A percentile compares a stretch with the other conserved stretches of the same genome.
These are phyloP conservation scores for Pollimyrus isidori DNA, from an alignment of 2,113 vertebrate genomes.

Conservation along the genomic window DNA sequence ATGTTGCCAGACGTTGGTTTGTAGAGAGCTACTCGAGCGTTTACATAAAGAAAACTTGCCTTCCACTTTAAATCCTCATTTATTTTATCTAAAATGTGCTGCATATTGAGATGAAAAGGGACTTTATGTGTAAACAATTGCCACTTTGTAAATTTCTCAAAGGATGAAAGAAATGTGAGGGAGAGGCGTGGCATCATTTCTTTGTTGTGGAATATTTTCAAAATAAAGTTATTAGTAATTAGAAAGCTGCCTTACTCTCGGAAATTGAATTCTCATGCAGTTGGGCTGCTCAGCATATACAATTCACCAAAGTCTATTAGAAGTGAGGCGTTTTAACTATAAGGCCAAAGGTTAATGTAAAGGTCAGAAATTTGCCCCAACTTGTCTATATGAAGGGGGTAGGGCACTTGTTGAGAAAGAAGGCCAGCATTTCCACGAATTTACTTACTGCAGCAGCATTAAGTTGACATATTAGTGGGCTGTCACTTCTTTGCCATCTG, in stretches of 20 bases:
- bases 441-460: neutral
- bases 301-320: neutral
- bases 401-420: neutral
- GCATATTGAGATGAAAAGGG: neutral
- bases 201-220: neutral
- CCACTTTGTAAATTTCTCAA: neutral
- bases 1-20: neutral
- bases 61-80: neutral
- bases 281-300: neutral
- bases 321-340: neutral
- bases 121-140: neutral
- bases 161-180: neutral
- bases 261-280: neutral
- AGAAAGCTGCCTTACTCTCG: neutral
- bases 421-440: neutral
- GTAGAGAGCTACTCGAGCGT: neutral
- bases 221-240: neutral
- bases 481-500: neutral
- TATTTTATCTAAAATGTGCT: neutral
- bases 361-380: neutral
- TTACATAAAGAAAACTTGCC: neutral
- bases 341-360: neutral
- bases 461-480: neutral
- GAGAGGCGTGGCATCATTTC: neutral
- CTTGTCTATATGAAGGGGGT: neutral